Evolutionary conservation across 2,113 vertebrate species (phyloP).

Genomic region (Anas platyrhynchos): DNA sequence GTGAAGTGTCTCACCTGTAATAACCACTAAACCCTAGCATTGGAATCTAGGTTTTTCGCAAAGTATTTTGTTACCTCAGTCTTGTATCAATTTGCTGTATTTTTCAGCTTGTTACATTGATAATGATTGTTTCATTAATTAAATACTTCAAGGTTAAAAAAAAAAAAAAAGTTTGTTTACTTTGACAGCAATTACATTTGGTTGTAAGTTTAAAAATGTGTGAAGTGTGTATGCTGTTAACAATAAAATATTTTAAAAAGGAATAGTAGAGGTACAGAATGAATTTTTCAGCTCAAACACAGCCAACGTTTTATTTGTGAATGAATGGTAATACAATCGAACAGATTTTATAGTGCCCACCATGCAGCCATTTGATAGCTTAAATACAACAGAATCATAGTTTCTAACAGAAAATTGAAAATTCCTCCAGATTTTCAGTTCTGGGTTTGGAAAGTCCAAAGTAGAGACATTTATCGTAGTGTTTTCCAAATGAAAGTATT

Average conservation of each 20-base stretch:
- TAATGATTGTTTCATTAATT: conserved; percentile 81
- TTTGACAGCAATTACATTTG: conserved; percentile 71
- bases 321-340: background rate
- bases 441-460: background rate
- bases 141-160: conserved; percentile 77
- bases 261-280: background rate
- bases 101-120: conserved; percentile 84
- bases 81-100: conserved; percentile 83
- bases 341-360: background rate
- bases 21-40: conserved; percentile 60
- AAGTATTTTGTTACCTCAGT: conserved; percentile 87
- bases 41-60: conserved; percentile 77
- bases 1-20: conserved; percentile 69
- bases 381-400: background rate
- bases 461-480: background rate
- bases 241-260: conserved; percentile 49
- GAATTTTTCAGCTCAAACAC: background rate
- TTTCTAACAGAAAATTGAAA: background rate
- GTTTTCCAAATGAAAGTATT: background rate
- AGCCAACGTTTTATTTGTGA: conserved; percentile 13
- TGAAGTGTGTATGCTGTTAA: conserved; percentile 14
- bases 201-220: conserved; percentile 61
- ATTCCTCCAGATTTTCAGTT: background rate
- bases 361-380: background rate
- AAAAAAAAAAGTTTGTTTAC: conserved; percentile 71